A percentile compares a stretch with the other conserved stretches of the same genome.
phyloP scores from a whole-genome alignment of 2,113 vertebrate genomes.

The Polypterus bichir region DNA sequence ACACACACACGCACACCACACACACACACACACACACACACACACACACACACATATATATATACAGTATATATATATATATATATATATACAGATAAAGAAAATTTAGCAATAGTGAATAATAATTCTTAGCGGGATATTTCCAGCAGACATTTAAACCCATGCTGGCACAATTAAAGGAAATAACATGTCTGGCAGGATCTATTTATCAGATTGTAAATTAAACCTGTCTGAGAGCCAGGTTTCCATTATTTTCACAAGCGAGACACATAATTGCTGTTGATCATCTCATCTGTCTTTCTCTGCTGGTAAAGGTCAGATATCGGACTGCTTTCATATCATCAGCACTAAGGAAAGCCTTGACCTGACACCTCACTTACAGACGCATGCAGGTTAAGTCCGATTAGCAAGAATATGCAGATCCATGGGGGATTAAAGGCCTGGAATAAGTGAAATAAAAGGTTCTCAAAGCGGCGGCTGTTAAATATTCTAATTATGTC shows the following conservation, averaged over 20 bases:
- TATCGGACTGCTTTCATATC: not conserved
- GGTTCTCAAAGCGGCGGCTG: not conserved
- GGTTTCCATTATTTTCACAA: not conserved
- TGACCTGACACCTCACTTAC: not conserved
- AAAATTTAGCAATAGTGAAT: no score
- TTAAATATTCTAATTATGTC: not conserved
- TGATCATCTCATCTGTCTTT: not conserved
- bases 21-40: no score
- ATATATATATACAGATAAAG: no score
- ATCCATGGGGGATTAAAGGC: not conserved
- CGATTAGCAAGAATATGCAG: no score
- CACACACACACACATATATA: no score
- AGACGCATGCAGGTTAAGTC: no score
- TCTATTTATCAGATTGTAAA: constrained; percentile 1
- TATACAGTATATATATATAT: no score
- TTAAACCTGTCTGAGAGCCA: not conserved
- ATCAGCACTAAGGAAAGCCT: constrained; percentile 2
- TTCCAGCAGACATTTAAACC: no score
- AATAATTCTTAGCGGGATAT: no score
- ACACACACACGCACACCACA: no score
- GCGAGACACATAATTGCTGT: no score
- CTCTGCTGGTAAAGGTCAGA: not conserved
- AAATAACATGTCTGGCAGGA: not conserved
- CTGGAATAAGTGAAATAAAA: not conserved
- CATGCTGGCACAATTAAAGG: not conserved